A percentile compares a stretch with the other conserved stretches of the same genome.
These are phyloP conservation scores for Ectobius pallidus DNA, from an alignment of 2,888 invertebrate species.

Conservation along the genomic window DNA sequence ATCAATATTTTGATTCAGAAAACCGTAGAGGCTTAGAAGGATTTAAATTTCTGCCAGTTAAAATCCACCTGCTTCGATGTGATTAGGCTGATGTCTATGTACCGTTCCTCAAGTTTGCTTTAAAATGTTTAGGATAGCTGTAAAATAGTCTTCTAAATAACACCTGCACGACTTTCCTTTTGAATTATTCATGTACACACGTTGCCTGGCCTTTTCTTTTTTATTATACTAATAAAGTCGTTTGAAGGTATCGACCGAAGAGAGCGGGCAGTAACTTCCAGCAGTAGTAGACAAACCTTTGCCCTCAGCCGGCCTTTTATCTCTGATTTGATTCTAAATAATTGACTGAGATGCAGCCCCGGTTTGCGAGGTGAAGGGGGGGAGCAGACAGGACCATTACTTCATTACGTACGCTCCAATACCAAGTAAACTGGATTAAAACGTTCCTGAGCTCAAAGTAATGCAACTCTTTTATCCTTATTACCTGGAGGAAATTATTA, in stretches of 20 bases:
- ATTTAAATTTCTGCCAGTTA: too few relatives aligned
- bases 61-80: too few relatives aligned
- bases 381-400: constrained; percentile 6
- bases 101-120: too few relatives aligned
- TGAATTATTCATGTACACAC: background rate
- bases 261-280: background rate
- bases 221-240: constrained; percentile 8
- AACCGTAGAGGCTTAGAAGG: too few relatives aligned
- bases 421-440: background rate
- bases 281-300: background rate
- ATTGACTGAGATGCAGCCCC: constrained; percentile 36
- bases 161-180: too few relatives aligned
- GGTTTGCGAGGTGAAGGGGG: background rate
- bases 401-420: constrained; percentile 19
- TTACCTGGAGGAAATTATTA: background rate
- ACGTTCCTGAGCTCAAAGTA: background rate
- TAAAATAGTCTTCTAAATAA: too few relatives aligned
- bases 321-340: constrained; percentile 42
- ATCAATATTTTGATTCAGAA: too few relatives aligned
- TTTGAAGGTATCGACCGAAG: background rate
- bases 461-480: background rate
- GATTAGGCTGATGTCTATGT: too few relatives aligned
- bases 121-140: too few relatives aligned
- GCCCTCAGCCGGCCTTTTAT: constrained; percentile 32
- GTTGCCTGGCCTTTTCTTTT: background rate